Evolutionary conservation across 2,113 vertebrate species (phyloP).

Genomic region (Ivindomyrus marchei): DNA sequence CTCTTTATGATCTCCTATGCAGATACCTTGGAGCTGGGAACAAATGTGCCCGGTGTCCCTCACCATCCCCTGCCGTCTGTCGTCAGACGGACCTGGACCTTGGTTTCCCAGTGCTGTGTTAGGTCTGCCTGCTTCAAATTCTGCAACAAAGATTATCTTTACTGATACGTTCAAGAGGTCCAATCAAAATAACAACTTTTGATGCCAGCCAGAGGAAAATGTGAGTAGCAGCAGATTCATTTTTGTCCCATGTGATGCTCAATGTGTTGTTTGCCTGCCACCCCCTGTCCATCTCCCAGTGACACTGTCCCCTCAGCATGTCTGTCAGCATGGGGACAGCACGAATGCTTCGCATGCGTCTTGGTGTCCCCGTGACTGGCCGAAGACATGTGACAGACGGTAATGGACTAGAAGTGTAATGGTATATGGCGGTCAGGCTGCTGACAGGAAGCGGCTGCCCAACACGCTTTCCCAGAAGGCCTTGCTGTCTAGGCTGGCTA

Average conservation of each 20-base stretch:
- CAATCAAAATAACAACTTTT: not conserved
- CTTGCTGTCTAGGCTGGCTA: not conserved
- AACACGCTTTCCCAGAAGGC: not conserved
- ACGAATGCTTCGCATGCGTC: no score
- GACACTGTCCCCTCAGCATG: not conserved
- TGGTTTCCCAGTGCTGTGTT: not conserved
- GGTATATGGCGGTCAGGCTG: not conserved
- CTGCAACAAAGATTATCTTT: not conserved
- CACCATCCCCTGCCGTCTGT: not conserved
- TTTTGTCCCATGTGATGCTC: not conserved
- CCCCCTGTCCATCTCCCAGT: not conserved
- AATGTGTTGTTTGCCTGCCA: no score
- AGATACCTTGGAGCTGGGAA: not conserved
- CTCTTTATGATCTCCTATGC: not conserved
- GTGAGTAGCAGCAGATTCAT: not conserved
- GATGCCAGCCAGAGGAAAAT: not conserved
- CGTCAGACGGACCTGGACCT: not conserved
- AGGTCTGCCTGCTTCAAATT: not conserved
- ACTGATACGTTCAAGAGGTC: not conserved
- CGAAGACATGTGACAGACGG: no score
- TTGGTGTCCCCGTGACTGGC: not conserved
- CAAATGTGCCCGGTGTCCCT: not conserved
- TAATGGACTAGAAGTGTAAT: not conserved
- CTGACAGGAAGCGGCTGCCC: not conserved
- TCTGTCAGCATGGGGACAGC: not conserved